Evolutionary conservation across 2,888 invertebrate genomes (phyloP).

Genomic region (Ischnura elegans): DNA sequence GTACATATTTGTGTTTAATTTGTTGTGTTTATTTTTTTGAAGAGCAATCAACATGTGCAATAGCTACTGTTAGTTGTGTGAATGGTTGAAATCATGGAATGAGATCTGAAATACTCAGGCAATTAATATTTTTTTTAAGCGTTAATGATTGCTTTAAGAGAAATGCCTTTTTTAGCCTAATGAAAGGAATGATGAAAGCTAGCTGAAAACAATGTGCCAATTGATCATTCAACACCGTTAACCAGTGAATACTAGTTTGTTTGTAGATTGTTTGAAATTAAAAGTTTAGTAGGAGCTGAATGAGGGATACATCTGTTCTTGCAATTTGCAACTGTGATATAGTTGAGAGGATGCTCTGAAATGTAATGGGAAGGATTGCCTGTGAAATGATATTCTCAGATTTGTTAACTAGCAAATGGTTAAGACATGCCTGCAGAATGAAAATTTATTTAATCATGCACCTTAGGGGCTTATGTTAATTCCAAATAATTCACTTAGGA

Average conservation of each 20-base stretch:
- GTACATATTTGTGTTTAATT: slow-evolving; percentile 34
- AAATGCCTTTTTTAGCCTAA: slow-evolving; percentile 40
- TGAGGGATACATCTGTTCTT: slow-evolving; percentile 56
- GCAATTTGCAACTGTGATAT: slow-evolving; percentile 62
- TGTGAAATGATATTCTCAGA: slow-evolving; percentile 51
- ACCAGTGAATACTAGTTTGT: slow-evolving; percentile 50
- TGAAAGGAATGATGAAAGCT: slow-evolving; percentile 31
- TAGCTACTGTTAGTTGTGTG: slow-evolving; percentile 39
- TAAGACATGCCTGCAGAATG: background rate
- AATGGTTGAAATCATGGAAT: slow-evolving; percentile 16
- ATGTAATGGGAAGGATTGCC: slow-evolving; percentile 17
- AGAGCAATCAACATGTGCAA: slow-evolving; percentile 34
- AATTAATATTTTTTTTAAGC: slow-evolving; percentile 53
- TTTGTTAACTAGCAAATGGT: slow-evolving; percentile 32
- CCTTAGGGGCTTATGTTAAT: slow-evolving; percentile 15
- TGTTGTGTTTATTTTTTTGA: background rate
- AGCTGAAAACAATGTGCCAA: slow-evolving; percentile 53
- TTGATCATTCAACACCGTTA: slow-evolving; percentile 38
- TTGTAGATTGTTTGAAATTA: slow-evolving; percentile 49
- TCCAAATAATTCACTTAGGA: background rate
- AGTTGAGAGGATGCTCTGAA: slow-evolving; percentile 51
- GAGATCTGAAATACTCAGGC: slow-evolving; percentile 44
- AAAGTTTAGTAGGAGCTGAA: slow-evolving; percentile 33
- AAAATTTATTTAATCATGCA: slow-evolving; percentile 41
- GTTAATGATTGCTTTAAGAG: slow-evolving; percentile 36